Percentiles rank a stretch among this genome's conserved stretches.
These are phyloP conservation scores for Campylorhamphus procurvoides DNA, from an alignment of 2,113 vertebrate species.

Conservation along the genomic window DNA sequence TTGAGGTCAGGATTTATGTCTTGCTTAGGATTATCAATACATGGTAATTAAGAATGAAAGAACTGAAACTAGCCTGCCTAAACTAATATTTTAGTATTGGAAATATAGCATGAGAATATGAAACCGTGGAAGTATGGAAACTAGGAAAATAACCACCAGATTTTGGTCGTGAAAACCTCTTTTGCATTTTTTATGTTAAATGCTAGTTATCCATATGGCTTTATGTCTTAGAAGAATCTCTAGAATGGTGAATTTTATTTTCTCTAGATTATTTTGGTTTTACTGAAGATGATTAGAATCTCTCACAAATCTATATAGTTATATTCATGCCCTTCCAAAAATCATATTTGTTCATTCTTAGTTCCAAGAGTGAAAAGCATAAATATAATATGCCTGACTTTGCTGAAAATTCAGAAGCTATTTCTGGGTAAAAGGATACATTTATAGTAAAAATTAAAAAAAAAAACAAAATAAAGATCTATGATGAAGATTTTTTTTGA, in stretches of 20 bases:
- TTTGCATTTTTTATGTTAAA: neutral
- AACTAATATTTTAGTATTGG: neutral
- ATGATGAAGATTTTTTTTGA: neutral
- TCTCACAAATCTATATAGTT: neutral
- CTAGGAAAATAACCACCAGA: accelerated
- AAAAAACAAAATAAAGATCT: too few relatives aligned
- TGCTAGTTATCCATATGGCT: neutral
- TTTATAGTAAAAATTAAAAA: neutral
- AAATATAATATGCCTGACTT: neutral
- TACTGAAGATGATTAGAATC: neutral
- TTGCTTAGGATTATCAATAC: neutral
- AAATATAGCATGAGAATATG: neutral
- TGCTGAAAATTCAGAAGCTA: neutral
- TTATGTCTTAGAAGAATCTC: neutral
- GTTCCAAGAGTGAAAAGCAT: neutral
- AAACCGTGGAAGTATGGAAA: neutral
- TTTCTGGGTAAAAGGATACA: neutral
- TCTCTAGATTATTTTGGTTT: neutral
- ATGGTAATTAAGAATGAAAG: neutral
- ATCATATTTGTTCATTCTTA: neutral
- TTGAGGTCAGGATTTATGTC: neutral
- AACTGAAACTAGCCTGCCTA: neutral
- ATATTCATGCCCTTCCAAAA: neutral
- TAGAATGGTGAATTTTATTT: neutral
- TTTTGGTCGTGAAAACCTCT: neutral